Conservation (phyloP, 2,797 vertebrate genomes). For the Pseudochromis fuscus region DNA sequence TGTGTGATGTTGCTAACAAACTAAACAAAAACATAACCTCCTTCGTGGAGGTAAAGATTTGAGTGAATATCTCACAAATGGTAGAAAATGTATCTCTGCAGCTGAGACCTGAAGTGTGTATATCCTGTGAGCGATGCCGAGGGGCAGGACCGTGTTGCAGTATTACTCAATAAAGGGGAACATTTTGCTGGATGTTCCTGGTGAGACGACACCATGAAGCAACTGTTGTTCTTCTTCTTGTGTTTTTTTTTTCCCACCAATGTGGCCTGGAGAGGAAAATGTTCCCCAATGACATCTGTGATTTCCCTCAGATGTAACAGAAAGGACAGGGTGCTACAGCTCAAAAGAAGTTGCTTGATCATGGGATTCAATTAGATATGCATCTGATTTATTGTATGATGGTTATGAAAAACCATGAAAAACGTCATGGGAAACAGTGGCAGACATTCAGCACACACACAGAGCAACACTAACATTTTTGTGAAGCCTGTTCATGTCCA, state of each 20-base stretch:
- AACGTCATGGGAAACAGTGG: background rate
- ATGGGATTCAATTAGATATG: background rate
- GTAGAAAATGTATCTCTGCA: too few species aligned
- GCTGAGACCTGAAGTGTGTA: background rate
- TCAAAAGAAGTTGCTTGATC: background rate
- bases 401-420: background rate
- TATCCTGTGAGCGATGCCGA: background rate
- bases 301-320: background rate
- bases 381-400: too few species aligned
- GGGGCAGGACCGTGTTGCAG: background rate
- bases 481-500: background rate
- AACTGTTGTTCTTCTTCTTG: constrained; percentile 7
- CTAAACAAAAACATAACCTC: too few species aligned
- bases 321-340: background rate
- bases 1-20: too few species aligned
- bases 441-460: background rate
- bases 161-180: background rate
- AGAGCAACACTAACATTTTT: background rate
- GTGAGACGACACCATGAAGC: background rate
- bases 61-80: too few species aligned
- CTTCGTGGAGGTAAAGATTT: too few species aligned
- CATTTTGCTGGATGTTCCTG: constrained; percentile 9
- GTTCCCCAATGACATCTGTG: constrained; percentile 3
- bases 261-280: constrained; percentile 10
- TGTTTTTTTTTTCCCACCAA: background rate